These are phyloP conservation scores for Squalus acanthias DNA, from an alignment of 2,797 vertebrate genomes.

Conservation along the genomic window DNA sequence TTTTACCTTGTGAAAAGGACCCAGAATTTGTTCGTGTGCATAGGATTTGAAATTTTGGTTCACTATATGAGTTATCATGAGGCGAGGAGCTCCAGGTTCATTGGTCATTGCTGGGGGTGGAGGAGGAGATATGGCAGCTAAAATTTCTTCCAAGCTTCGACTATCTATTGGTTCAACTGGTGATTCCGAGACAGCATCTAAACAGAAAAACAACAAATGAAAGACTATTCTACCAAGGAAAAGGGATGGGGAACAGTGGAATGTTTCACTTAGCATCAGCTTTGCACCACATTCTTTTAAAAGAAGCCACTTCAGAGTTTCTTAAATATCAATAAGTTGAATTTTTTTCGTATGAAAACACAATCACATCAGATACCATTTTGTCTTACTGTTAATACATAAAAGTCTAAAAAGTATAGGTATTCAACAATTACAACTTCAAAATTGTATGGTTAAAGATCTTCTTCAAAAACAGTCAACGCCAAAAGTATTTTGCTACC, in stretches of 20 bases:
- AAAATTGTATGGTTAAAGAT: neutral
- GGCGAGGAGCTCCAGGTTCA: constrained; percentile 91
- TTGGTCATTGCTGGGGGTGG: constrained; percentile 95
- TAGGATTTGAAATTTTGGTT: constrained; percentile 99
- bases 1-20: constrained; percentile 96
- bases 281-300: constrained; percentile 42
- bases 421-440: neutral
- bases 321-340: neutral
- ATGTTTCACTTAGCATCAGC: neutral
- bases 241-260: neutral
- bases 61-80: constrained; percentile 98
- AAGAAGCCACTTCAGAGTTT: neutral
- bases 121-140: constrained; percentile 89
- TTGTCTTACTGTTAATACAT: neutral
- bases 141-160: constrained; percentile 94
- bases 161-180: constrained; percentile 69
- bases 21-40: constrained; percentile 83
- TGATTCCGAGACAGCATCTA: constrained; percentile 62
- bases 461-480: neutral
- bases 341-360: neutral
- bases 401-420: neutral
- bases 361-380: neutral
- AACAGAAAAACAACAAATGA: constrained; percentile 45
- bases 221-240: neutral
- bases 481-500: neutral